Evolutionary conservation across 2,888 invertebrate species (phyloP).

Genomic region (Synanthedon andrenaeformis): DNA sequence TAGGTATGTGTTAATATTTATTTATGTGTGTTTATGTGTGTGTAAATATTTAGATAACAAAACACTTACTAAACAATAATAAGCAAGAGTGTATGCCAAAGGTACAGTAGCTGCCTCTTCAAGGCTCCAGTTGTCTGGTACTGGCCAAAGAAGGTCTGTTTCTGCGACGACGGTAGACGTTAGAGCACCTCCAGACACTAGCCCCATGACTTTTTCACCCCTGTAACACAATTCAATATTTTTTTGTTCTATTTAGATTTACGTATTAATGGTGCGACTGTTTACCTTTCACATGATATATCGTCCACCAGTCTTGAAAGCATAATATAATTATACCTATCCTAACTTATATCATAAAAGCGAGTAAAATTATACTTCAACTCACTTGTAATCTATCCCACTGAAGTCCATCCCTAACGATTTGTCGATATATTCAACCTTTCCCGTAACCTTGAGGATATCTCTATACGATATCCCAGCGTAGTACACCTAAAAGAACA

Average conservation of each 20-base stretch:
- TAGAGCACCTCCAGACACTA: slow-evolving; percentile 60
- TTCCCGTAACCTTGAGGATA: slow-evolving; percentile 15
- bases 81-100: slow-evolving; percentile 74
- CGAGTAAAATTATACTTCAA: not conserved
- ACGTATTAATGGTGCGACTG: too few species aligned
- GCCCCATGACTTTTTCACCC: slow-evolving; percentile 74
- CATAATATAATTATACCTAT: too few species aligned
- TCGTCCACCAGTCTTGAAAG: too few species aligned
- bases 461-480: slow-evolving; percentile 27
- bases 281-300: too few species aligned
- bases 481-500: slow-evolving; percentile 22
- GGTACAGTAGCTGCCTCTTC: slow-evolving; percentile 83
- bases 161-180: slow-evolving; percentile 66
- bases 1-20: too few species aligned
- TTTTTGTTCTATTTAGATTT: too few species aligned
- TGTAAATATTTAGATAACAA: too few species aligned
- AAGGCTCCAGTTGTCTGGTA: slow-evolving; percentile 76
- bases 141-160: slow-evolving; percentile 69
- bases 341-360: too few species aligned
- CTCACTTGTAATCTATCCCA: slow-evolving; percentile 28
- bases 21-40: too few species aligned
- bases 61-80: slow-evolving; percentile 32
- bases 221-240: slow-evolving; percentile 15
- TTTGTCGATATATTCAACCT: slow-evolving; percentile 4
- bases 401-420: slow-evolving; percentile 36